phyloP scores from a whole-genome alignment of 1,140 invertebrate genomes.

The Temnothorax longispinosus region DNA sequence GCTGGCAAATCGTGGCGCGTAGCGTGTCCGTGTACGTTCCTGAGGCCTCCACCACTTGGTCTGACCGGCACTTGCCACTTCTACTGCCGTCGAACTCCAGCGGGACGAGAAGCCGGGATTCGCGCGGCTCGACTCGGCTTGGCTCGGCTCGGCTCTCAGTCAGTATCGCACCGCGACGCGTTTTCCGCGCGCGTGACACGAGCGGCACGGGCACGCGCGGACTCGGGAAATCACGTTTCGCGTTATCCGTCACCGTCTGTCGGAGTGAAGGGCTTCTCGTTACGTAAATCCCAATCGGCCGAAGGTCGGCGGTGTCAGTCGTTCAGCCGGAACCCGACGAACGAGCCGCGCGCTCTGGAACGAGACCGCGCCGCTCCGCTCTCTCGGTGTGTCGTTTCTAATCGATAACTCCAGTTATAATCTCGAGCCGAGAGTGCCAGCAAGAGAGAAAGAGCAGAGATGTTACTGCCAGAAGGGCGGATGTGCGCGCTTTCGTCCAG shows the following conservation, averaged over 20 bases:
- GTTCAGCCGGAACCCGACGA: slow-evolving; percentile 24
- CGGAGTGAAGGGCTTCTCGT: slow-evolving; percentile 56
- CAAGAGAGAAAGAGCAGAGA: neutral
- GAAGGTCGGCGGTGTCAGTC: slow-evolving; percentile 49
- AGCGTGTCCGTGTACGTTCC: slow-evolving; percentile 49
- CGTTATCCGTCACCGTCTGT: slow-evolving; percentile 24
- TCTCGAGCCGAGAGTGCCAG: neutral
- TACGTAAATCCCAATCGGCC: slow-evolving; percentile 52
- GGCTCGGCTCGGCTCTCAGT: slow-evolving; percentile 34
- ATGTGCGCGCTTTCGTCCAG: slow-evolving; percentile 2
- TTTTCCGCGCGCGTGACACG: slow-evolving; percentile 68
- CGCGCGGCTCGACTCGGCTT: slow-evolving; percentile 21
- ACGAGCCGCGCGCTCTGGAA: neutral
- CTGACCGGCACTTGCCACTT: slow-evolving; percentile 65
- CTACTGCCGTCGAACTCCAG: slow-evolving; percentile 57
- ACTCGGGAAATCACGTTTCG: neutral
- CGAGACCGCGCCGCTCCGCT: neutral
- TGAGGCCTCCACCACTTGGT: slow-evolving; percentile 57
- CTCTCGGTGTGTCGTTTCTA: neutral
- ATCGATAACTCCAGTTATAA: slow-evolving; percentile 12
- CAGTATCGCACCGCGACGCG: slow-evolving; percentile 46
- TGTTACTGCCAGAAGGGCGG: neutral
- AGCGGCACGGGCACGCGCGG: neutral
- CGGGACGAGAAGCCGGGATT: slow-evolving; percentile 52
- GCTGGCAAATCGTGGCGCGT: slow-evolving; percentile 9